Conservation (phyloP, 1,140 invertebrate species). For the Coptotermes formosanus region DNA sequence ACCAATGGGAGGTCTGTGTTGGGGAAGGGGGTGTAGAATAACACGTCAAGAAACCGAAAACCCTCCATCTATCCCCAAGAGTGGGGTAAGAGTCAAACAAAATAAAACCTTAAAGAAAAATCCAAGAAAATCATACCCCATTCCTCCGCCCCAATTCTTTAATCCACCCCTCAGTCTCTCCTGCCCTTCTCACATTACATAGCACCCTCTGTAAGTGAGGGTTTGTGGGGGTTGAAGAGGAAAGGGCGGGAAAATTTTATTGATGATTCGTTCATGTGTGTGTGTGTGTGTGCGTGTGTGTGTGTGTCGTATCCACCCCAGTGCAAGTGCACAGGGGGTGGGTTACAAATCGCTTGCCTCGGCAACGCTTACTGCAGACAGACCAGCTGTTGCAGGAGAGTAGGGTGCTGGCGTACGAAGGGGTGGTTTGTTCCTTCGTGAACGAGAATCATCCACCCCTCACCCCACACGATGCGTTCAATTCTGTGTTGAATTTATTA, state of each 20-base stretch:
- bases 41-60: constrained; percentile 7
- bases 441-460: not conserved
- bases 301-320: not conserved
- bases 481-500: not conserved
- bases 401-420: not conserved
- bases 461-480: not conserved
- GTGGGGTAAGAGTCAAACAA: not conserved
- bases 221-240: not conserved
- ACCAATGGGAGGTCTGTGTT: not conserved
- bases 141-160: constrained; percentile 8
- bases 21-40: not conserved
- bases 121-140: constrained; percentile 13
- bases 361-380: not conserved
- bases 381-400: constrained; percentile 3
- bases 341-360: constrained; percentile 23
- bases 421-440: constrained; percentile 17
- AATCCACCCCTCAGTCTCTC: not conserved
- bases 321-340: not conserved
- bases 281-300: not conserved
- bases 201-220: not conserved
- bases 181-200: not conserved
- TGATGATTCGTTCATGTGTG: constrained; percentile 23
- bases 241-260: constrained; percentile 23
- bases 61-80: constrained; percentile 4
- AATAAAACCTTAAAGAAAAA: not conserved